Conservation (phyloP, 2,888 invertebrate species). For the Brachyptera risi region DNA sequence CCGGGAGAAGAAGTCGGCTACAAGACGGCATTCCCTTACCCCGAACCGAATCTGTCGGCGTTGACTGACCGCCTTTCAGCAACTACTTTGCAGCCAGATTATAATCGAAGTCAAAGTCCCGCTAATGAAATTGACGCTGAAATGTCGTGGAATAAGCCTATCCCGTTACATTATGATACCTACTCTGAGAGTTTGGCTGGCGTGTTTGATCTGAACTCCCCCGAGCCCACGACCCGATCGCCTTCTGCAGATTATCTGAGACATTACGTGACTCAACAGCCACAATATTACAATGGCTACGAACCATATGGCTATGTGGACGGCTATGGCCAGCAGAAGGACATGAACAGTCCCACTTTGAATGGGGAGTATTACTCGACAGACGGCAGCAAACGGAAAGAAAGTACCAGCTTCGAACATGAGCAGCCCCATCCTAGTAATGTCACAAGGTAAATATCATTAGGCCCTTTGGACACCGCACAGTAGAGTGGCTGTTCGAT, state of each 20-base stretch:
- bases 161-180: constrained; percentile 16
- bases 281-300: constrained; percentile 35
- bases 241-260: constrained; percentile 33
- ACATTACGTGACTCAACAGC: constrained; percentile 30
- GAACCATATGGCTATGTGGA: constrained; percentile 31
- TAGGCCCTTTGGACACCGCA: too few relatives aligned
- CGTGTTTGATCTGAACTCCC: neutral
- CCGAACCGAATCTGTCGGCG: constrained; percentile 28
- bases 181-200: constrained; percentile 28
- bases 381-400: constrained; percentile 49
- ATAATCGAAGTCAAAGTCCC: constrained; percentile 35
- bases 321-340: constrained; percentile 38
- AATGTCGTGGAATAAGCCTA: too few relatives aligned
- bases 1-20: constrained; percentile 31
- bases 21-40: constrained; percentile 32
- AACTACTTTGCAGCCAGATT: constrained; percentile 32
- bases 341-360: constrained; percentile 36
- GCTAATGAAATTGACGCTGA: constrained; percentile 26
- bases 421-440: constrained; percentile 52
- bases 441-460: constrained; percentile 44
- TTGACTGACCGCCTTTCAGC: constrained; percentile 32
- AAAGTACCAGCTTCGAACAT: constrained; percentile 58
- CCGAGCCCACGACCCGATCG: constrained; percentile 18
- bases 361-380: constrained; percentile 39
- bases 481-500: too few relatives aligned